These are phyloP conservation scores for Hirudinaria manillensis DNA, from an alignment of 2,888 invertebrate species.

Conservation along the genomic window DNA sequence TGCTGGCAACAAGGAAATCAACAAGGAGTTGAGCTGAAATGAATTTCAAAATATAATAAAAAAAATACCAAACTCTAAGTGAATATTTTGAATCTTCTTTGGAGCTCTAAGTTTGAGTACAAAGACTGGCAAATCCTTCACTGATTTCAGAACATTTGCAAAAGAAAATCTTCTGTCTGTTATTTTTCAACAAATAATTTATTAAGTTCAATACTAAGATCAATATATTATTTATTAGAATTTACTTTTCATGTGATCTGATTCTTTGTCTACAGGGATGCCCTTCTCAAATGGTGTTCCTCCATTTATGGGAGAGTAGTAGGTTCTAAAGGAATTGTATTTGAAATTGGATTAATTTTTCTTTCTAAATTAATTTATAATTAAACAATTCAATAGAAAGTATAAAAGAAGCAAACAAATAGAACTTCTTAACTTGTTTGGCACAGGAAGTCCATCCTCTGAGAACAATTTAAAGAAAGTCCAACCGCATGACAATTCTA, in stretches of 20 bases:
- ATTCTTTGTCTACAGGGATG: not conserved
- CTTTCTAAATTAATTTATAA: too few relatives aligned
- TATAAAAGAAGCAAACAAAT: too few relatives aligned
- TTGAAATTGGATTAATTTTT: too few relatives aligned
- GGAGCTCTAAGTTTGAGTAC: constrained; percentile 11
- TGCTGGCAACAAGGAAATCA: too few relatives aligned
- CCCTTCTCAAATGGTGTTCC: constrained; percentile 16
- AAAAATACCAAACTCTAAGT: constrained; percentile 1
- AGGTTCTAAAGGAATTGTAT: not conserved
- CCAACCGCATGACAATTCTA: constrained; percentile 20
- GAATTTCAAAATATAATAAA: not conserved
- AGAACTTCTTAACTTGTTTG: too few relatives aligned
- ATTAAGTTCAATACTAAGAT: too few relatives aligned
- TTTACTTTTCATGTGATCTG: not conserved
- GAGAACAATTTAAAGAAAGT: not conserved
- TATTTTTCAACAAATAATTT: not conserved
- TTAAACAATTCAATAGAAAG: too few relatives aligned
- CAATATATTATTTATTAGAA: not conserved
- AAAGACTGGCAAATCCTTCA: not conserved
- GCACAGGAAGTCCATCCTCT: not conserved
- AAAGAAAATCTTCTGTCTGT: constrained; percentile 10
- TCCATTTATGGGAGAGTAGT: constrained; percentile 16
- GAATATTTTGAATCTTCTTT: constrained; percentile 7
- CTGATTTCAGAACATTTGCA: not conserved
- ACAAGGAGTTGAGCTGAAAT: too few relatives aligned